These are phyloP conservation scores for Terrapene triunguis DNA, from an alignment of 2,113 vertebrate species.

Conservation along the genomic window DNA sequence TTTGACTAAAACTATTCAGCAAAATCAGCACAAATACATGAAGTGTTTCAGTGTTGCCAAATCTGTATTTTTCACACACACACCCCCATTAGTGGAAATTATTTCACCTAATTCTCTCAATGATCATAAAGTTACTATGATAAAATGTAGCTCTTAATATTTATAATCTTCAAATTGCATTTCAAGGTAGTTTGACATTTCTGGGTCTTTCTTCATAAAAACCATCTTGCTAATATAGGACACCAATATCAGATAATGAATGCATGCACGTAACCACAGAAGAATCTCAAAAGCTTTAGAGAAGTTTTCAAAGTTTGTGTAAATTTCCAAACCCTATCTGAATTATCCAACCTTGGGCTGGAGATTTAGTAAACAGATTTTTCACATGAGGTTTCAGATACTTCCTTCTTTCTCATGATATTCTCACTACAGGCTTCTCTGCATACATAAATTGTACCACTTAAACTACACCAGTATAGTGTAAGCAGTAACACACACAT, in stretches of 20 bases:
- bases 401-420: not conserved
- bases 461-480: too few relatives aligned
- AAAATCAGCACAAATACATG: not conserved
- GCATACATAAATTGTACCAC: not conserved
- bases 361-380: not conserved
- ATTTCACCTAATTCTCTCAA: not conserved
- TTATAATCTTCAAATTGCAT: not conserved
- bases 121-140: not conserved
- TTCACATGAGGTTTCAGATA: not conserved
- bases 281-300: not conserved
- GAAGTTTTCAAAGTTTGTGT: not conserved
- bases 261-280: not conserved
- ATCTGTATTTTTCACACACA: not conserved
- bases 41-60: not conserved
- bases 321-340: not conserved
- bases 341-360: not conserved
- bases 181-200: not conserved
- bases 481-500: not conserved
- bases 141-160: not conserved
- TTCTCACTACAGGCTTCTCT: not conserved
- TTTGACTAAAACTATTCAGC: not conserved
- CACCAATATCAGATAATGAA: not conserved
- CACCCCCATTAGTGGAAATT: not conserved
- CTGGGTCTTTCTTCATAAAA: not conserved
- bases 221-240: not conserved